Evolutionary conservation across 2,113 vertebrate species (phyloP).

Genomic region (Pygoscelis antarcticus): DNA sequence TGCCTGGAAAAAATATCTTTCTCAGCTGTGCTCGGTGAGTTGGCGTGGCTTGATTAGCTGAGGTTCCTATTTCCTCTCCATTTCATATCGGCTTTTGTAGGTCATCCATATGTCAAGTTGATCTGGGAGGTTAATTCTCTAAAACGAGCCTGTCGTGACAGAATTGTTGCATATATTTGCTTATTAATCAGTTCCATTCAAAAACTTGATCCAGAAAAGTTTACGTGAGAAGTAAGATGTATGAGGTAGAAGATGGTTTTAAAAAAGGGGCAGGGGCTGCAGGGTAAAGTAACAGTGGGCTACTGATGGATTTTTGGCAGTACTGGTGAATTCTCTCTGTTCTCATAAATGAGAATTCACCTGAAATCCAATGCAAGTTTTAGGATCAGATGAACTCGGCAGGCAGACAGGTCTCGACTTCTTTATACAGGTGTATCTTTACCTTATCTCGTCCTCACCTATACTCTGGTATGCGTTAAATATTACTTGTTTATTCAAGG

Average conservation of each 20-base stretch:
- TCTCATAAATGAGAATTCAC: background rate
- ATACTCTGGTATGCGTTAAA: background rate
- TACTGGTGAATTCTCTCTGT: background rate
- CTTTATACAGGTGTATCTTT: slow-evolving; percentile 9
- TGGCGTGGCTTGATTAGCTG: too few relatives aligned
- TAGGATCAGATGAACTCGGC: rapidly evolving
- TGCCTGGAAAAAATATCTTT: background rate
- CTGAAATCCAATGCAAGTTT: background rate
- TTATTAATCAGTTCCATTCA: background rate
- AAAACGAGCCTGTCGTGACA: rapidly evolving
- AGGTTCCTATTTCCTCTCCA: background rate
- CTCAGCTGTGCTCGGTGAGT: background rate
- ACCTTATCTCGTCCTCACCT: background rate
- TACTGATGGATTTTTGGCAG: background rate
- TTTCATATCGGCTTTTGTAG: background rate
- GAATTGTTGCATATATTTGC: background rate
- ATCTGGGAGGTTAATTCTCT: background rate
- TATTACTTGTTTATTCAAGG: background rate
- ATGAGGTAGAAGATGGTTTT: background rate
- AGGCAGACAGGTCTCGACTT: background rate
- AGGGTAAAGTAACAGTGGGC: background rate
- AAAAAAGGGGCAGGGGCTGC: background rate
- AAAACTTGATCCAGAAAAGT: background rate
- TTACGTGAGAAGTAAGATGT: background rate
- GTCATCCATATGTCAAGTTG: rapidly evolving